phyloP scores from a whole-genome alignment of 2,888 invertebrate species.

The Lasioglossum leucozonium region DNA sequence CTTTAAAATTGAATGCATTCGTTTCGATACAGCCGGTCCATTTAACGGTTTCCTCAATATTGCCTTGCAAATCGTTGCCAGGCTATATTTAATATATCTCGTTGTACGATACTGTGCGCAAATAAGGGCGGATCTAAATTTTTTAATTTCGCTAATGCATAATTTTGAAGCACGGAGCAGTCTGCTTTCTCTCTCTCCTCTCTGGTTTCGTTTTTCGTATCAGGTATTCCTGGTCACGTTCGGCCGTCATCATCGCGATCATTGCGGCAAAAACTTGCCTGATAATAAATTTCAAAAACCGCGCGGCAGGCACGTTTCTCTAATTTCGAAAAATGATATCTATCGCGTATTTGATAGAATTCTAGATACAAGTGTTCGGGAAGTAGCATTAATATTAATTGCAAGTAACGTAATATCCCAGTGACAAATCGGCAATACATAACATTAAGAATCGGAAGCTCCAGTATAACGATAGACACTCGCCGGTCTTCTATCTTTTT shows the following conservation, averaged over 20 bases:
- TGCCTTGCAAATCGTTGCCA: constrained; percentile 9
- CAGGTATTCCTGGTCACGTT: constrained; percentile 10
- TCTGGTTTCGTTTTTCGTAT: neutral
- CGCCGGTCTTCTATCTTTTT: neutral
- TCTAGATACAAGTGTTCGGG: neutral
- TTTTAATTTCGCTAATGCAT: constrained; percentile 43
- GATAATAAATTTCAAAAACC: neutral
- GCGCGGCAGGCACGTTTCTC: neutral
- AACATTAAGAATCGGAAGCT: neutral
- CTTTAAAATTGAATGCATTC: constrained; percentile 42
- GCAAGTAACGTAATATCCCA: neutral
- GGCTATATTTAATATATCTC: neutral
- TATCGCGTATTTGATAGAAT: neutral
- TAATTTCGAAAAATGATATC: neutral
- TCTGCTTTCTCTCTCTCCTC: neutral
- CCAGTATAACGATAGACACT: neutral
- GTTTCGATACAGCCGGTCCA: constrained; percentile 27
- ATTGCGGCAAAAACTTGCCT: neutral
- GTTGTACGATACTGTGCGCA: neutral
- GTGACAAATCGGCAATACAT: neutral
- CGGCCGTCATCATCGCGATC: neutral
- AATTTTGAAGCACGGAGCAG: neutral
- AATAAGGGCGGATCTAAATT: constrained; percentile 24
- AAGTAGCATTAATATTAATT: neutral
- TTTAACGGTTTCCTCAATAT: constrained; percentile 14